These are phyloP conservation scores for Poecilus cupreus DNA, from an alignment of 2,888 invertebrate genomes.

Conservation along the genomic window DNA sequence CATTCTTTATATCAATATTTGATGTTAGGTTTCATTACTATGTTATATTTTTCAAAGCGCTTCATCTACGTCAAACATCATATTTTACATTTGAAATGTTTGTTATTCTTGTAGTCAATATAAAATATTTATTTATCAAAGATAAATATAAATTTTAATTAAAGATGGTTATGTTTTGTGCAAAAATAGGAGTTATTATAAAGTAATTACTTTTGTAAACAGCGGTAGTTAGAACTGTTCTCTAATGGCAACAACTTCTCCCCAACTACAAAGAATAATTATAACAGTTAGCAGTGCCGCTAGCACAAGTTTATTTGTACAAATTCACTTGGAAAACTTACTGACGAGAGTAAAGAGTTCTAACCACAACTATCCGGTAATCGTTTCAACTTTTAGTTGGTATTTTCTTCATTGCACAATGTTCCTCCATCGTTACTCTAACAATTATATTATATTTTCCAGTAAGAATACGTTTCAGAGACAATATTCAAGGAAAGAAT, in stretches of 20 bases:
- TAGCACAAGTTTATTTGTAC: slow-evolving; percentile 26
- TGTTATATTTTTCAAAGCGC: too few species aligned
- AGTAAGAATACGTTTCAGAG: not conserved
- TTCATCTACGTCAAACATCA: too few species aligned
- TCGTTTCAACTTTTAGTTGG: slow-evolving; percentile 13
- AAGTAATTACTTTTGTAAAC: not conserved
- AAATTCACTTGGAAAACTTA: slow-evolving; percentile 36
- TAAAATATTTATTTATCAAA: not conserved
- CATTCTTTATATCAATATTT: too few species aligned
- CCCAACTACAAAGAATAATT: slow-evolving; percentile 29
- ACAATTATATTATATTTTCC: not conserved
- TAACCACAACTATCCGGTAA: slow-evolving; percentile 16
- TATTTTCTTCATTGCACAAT: not conserved
- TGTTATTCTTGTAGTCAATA: too few species aligned
- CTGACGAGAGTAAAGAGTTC: slow-evolving; percentile 34
- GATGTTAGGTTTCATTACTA: too few species aligned
- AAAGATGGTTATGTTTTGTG: not conserved
- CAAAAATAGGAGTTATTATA: not conserved
- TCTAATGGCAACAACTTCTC: not conserved
- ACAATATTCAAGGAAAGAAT: not conserved
- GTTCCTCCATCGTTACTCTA: not conserved
- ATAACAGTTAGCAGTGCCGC: not conserved
- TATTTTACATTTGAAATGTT: too few species aligned
- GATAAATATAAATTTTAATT: not conserved
- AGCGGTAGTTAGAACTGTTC: not conserved